Evolutionary conservation across 2,888 invertebrate species (phyloP).

Genomic region (Himalopsyche tibetana): DNA sequence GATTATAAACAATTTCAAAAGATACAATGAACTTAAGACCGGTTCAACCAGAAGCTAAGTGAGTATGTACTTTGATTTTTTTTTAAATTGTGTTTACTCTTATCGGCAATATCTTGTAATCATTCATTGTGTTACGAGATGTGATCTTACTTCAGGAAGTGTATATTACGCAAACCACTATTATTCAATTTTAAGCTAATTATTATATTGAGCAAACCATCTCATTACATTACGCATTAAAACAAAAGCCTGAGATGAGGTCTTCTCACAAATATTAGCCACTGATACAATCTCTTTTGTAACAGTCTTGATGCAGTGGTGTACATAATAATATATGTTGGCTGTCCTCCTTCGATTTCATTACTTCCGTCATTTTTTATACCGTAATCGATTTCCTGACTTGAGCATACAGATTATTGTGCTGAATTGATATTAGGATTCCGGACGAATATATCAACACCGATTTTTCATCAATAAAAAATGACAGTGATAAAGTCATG

Average conservation of each 20-base stretch:
- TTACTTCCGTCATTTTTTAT: too few relatives aligned
- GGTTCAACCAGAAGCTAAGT: too few relatives aligned
- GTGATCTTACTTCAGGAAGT: neutral
- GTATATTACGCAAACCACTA: neutral
- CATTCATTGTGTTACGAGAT: slow-evolving; percentile 17
- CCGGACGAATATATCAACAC: too few relatives aligned
- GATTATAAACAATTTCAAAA: too few relatives aligned
- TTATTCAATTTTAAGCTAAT: slow-evolving; percentile 38
- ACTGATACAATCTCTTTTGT: slow-evolving; percentile 31
- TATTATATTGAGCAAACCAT: slow-evolving; percentile 31
- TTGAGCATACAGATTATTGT: too few relatives aligned
- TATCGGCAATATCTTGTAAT: slow-evolving; percentile 18
- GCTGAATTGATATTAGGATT: too few relatives aligned
- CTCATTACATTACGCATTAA: slow-evolving; percentile 33
- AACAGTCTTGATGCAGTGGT: neutral
- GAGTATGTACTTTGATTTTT: neutral
- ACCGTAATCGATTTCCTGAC: too few relatives aligned
- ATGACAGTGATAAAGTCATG: too few relatives aligned
- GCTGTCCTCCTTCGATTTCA: too few relatives aligned
- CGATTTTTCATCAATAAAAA: too few relatives aligned
- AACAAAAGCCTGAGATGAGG: neutral
- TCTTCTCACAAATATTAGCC: slow-evolving; percentile 2
- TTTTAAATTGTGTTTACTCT: neutral
- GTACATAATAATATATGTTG: neutral
- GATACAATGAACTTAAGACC: too few relatives aligned